Percentiles rank a stretch among this genome's conserved stretches.
Conservation (phyloP, 2,797 vertebrate genomes). For the Lutjanus campechanus region DNA sequence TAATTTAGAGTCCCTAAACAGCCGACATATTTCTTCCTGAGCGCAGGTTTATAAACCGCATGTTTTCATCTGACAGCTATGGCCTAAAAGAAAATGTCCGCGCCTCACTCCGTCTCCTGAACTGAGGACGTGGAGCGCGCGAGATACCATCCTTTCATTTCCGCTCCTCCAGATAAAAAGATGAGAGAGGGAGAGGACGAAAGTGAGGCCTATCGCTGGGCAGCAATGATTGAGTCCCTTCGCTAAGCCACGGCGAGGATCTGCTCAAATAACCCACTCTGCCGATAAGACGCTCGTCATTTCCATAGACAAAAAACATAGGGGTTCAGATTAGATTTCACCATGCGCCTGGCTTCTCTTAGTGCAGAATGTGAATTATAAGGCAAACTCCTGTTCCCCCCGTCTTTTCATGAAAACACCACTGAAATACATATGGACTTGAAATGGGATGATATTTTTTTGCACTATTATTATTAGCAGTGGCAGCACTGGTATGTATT, state of each 20-base stretch:
- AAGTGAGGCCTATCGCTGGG: conserved; percentile 78
- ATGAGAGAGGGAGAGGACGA: conserved; percentile 71
- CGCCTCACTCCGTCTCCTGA: conserved; percentile 63
- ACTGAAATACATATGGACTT: conserved; percentile 51
- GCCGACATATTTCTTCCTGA: conserved; percentile 36
- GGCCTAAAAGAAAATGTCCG: conserved; percentile 65
- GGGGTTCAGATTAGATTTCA: conserved; percentile 79
- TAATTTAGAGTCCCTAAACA: conserved; percentile 53
- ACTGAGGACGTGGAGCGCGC: conserved; percentile 47
- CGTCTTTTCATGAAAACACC: conserved; percentile 59
- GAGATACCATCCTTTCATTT: conserved; percentile 87
- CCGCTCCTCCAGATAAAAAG: conserved; percentile 82
- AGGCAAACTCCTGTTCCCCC: conserved; percentile 50
- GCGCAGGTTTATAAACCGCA: conserved; percentile 56
- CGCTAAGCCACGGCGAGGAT: conserved; percentile 77
- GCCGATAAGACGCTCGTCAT: conserved; percentile 80
- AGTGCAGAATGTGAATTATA: conserved; percentile 67
- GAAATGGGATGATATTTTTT: conserved; percentile 29
- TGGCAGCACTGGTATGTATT: conserved; percentile 1
- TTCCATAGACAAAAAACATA: conserved; percentile 78
- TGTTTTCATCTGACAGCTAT: conserved; percentile 54
- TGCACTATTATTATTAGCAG: conserved; percentile 23
- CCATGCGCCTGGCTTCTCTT: conserved; percentile 64
- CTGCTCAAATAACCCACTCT: conserved; percentile 78
- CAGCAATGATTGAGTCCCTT: conserved; percentile 79